Base-by-base conservation (phyloP, 2,797 vertebrate genomes). In the Rhynchotus rufescens region DNA sequence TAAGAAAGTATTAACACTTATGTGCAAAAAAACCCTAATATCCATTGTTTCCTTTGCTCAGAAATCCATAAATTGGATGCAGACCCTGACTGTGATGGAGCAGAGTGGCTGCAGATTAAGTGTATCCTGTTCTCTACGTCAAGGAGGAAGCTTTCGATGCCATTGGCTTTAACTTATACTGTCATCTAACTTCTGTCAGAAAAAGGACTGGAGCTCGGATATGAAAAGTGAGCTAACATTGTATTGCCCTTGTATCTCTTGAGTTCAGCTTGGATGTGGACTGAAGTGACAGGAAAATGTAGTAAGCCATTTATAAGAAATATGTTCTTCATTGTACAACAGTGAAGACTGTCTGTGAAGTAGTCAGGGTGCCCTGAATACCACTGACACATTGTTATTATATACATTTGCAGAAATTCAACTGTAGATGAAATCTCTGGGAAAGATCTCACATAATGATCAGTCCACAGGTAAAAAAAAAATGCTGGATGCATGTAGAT, bases 61-160 rank as follows among this genome's bases (percentile, higher is more conserved):
- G 21, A 15, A 42, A 65, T 71, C 40, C n/a, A 44, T 75, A 57
- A 4, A 49, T 64, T 42, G 80, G 42, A 80, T 73, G 86, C 51
- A 86, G 71, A 57, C 44, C 14, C 34, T 82, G 40, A 82, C 65
- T 90, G 83, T 84, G 78, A 91, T 60, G 54, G 54, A 86, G 62
- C 51, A 86, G 15, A 90, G 42, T 84, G 91, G 68, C 92, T 94
- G 94, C 17, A 17, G 81, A 89, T 56, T 45, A 54, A 84, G 19
- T 1, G 2, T 86, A 86, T 88, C 65, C 7, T 16, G 59, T 86
- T 92, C 61, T 62, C 66, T 64, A 56, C 69, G 75, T 42, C 23
- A 75, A 30, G 26, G n/a, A 69, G 23, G 65, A 23, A 90, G 79
- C 76, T 85, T 85, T 16, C 26, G 89, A 28, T 36, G 36, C 4